Evolutionary conservation across 64 coral and sea anemone species (phyloP), one percentile per base, ranked within the genome.

Genomic region (Montipora sp.): DNA sequence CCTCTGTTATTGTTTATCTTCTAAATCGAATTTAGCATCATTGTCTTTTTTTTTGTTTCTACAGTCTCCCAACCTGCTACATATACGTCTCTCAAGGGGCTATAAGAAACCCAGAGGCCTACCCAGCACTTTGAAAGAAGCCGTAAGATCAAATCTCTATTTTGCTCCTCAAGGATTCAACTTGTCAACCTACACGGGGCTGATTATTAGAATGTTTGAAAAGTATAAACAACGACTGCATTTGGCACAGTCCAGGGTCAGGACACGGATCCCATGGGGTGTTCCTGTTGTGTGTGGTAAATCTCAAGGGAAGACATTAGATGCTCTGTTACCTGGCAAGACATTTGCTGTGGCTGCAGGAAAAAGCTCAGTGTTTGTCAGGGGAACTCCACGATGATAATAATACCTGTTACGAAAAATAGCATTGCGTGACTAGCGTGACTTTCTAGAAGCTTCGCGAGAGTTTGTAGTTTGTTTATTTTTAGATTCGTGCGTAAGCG

Each of bases 131-230:
- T 0, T 85, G 65, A 71, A 85, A 22, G 82, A 70, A 51, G 65
- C 59, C 44, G 48, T 85, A 45, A 85, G 50, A 36, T 43, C 82
- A 2, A 46, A 85, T 16, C 18, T 85, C 4, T 85, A 85, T 16
- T 51, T 85, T 71, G 82, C 82, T 48, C 65, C 82, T 72, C 63
- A 44, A 20, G 82, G 82, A 49, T 69, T 85, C 19, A 16, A 50
- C 18, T 1, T 85, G 0, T 46, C 82, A 49, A 7, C 82, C 11
- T 85, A 85, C 47, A 85, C 82, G 6, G 0, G 1, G 46, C 18
- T 85, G 44, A 85, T 85, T 10, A 49, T 85, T 44, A 85, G 63
- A 20, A 85, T 85, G 82, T 85, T 85, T 69, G 82, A 85, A 12
- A 85, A 66, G 44, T 85, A 71, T 44, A 85, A 63, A 71, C 48